Percentiles rank a stretch among this genome's conserved stretches.
Evolutionary conservation across 2,888 invertebrate species (phyloP).

Genomic region (Euzophera pinguis): DNA sequence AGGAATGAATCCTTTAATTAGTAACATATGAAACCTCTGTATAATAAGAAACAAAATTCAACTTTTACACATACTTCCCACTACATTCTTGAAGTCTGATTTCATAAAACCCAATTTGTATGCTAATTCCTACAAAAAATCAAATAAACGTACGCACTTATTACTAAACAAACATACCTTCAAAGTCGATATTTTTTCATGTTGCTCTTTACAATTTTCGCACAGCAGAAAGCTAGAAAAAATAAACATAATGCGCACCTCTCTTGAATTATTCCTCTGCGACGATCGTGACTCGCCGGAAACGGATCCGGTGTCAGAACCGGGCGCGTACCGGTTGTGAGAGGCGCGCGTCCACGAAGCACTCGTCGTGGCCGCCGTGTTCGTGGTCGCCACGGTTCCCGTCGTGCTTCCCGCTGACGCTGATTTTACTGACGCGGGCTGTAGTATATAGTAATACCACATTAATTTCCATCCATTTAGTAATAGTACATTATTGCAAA

Average conservation of each 20-base stretch:
- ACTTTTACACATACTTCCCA: too few species aligned
- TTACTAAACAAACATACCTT: too few species aligned
- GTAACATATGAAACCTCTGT: too few species aligned
- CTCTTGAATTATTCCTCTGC: conserved; percentile 43
- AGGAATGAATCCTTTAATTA: too few species aligned
- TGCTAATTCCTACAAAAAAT: too few species aligned
- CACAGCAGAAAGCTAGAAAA: too few species aligned
- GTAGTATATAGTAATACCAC: not conserved
- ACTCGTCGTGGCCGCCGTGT: conserved; percentile 39
- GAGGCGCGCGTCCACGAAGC: conserved; percentile 45
- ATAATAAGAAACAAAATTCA: too few species aligned
- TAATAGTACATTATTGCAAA: not conserved
- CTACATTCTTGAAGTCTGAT: too few species aligned
- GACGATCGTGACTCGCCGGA: conserved; percentile 85
- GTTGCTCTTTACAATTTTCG: too few species aligned
- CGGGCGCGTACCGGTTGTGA: conserved; percentile 31
- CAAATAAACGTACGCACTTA: too few species aligned
- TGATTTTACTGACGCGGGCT: conserved; percentile 62
- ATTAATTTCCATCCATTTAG: not conserved
- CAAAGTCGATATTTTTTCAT: too few species aligned
- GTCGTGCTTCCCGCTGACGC: conserved; percentile 53
- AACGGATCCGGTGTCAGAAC: conserved; percentile 81
- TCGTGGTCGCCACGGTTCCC: conserved; percentile 52
- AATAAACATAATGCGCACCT: conserved; percentile 29
- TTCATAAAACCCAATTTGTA: too few species aligned